These are phyloP conservation scores for Heterohyrax brucei DNA, from an alignment of 2,797 vertebrate genomes.

Conservation along the genomic window DNA sequence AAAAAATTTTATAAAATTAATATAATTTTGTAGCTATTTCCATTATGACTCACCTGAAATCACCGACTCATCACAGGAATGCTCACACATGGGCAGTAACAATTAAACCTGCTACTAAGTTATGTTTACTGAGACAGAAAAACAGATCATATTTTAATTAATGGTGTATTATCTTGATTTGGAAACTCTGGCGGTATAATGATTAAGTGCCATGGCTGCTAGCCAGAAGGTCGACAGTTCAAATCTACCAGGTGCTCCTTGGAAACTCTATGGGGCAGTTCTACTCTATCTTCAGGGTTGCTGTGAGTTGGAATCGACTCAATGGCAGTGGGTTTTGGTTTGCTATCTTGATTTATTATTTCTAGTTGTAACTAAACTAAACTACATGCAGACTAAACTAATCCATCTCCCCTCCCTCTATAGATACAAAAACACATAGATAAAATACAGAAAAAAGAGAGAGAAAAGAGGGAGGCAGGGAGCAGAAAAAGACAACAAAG, in stretches of 20 bases:
- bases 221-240: too few relatives aligned
- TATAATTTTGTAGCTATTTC: not conserved
- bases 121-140: not conserved
- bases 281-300: too few relatives aligned
- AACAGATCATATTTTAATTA: conserved; percentile 8
- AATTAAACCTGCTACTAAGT: not conserved
- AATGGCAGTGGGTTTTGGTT: not conserved
- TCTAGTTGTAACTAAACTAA: not conserved
- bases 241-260: too few relatives aligned
- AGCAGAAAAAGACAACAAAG: not conserved
- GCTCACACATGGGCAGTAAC: not conserved
- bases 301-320: too few relatives aligned
- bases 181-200: too few relatives aligned
- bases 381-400: not conserved
- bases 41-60: conserved; percentile 20
- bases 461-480: not conserved
- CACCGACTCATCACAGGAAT: not conserved
- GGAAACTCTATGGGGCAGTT: too few relatives aligned
- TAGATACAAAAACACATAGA: not conserved
- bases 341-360: conserved; percentile 14
- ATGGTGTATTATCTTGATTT: not conserved
- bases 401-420: not conserved
- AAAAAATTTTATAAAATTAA: conserved; percentile 1
- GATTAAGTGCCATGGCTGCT: too few relatives aligned
- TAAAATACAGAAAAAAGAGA: not conserved